phyloP scores from a whole-genome alignment of 2,797 vertebrate genomes.

The Urophycis tenuis region DNA sequence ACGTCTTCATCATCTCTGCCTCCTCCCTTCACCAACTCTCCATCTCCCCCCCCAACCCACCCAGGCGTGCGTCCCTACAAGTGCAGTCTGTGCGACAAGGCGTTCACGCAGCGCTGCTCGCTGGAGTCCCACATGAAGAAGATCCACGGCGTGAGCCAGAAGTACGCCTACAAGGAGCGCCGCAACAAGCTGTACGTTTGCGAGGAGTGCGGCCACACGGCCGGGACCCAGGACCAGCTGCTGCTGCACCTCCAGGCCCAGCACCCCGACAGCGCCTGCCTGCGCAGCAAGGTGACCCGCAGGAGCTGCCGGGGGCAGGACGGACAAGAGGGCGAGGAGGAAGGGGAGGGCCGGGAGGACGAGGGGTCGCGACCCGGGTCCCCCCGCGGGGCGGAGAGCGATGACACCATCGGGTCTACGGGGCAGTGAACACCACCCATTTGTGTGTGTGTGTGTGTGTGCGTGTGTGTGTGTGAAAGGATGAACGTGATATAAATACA shows the following conservation, averaged over 20 bases:
- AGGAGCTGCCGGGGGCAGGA: background rate
- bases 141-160: slow-evolving; percentile 84
- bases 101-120: slow-evolving; percentile 93
- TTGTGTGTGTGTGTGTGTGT: slow-evolving; percentile 1
- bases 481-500: no score
- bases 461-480: no score
- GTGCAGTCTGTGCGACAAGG: slow-evolving; percentile 84
- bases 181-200: slow-evolving; percentile 94
- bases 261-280: slow-evolving; percentile 76
- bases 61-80: slow-evolving; percentile 92
- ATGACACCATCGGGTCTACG: slow-evolving; percentile 62
- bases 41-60: rapidly evolving
- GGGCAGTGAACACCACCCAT: slow-evolving; percentile 55
- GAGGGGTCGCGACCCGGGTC: slow-evolving; percentile 54
- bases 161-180: slow-evolving; percentile 91
- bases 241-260: slow-evolving; percentile 73
- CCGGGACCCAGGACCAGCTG: slow-evolving; percentile 79
- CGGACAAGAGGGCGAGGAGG: background rate
- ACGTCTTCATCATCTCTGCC: background rate
- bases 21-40: no score
- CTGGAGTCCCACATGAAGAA: slow-evolving; percentile 93
- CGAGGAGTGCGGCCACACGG: slow-evolving; percentile 88
- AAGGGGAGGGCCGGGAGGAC: background rate
- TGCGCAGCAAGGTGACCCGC: slow-evolving; percentile 46
- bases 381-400: slow-evolving; percentile 63